A percentile compares a stretch with the other conserved stretches of the same genome.
phyloP scores from a whole-genome alignment of 2,113 vertebrate genomes.

The Tyto alba region DNA sequence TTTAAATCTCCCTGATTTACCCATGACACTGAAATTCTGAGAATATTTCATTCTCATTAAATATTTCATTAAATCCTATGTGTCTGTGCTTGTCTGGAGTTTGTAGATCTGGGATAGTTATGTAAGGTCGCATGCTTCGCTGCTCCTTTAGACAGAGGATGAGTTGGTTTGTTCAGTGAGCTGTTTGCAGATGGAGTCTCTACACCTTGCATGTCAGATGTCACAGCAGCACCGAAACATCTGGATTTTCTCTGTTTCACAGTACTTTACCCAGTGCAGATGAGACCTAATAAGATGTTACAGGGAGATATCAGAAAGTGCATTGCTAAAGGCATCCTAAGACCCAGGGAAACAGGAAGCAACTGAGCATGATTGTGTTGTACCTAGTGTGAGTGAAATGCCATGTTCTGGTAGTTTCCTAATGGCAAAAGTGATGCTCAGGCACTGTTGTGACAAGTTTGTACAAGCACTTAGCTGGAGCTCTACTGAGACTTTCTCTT shows the following conservation, averaged over 20 bases:
- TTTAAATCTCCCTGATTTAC: not conserved
- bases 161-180: not conserved
- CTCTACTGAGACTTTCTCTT: not conserved
- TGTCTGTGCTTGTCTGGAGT: not conserved
- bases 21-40: not conserved
- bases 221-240: not conserved
- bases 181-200: not conserved
- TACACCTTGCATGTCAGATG: not conserved
- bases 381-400: not conserved
- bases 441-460: not conserved
- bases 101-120: not conserved
- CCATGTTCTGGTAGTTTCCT: not conserved
- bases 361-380: not conserved
- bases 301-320: accelerated
- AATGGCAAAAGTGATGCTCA: not conserved
- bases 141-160: not conserved
- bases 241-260: not conserved
- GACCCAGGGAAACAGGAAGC: not conserved
- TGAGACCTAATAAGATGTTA: not conserved
- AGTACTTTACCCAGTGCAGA: not conserved
- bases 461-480: not conserved
- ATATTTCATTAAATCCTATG: not conserved
- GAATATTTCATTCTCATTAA: not conserved
- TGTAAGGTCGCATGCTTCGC: not conserved
- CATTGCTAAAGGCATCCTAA: not conserved